A percentile compares a stretch with the other conserved stretches of the same genome.
Evolutionary conservation across 1,140 invertebrate genomes (phyloP).

Genomic region (Holotrichia oblita): DNA sequence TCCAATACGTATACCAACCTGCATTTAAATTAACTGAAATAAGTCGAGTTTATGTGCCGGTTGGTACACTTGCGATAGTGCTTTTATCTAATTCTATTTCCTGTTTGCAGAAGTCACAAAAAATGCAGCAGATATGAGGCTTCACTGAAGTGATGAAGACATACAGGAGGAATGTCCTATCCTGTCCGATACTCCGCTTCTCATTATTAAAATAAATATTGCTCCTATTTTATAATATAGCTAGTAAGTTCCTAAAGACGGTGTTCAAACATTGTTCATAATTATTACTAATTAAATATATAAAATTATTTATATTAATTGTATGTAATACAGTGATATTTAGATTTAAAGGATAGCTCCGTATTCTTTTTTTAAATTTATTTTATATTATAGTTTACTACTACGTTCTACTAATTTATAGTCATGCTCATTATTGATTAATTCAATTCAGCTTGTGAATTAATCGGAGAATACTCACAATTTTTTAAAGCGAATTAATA

Average conservation of each 20-base stretch:
- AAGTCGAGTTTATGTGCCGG: not conserved
- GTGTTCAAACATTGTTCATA: conserved; percentile 15
- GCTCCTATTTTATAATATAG: conserved; percentile 29
- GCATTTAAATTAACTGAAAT: not conserved
- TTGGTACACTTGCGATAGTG: not conserved
- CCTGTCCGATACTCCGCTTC: not conserved
- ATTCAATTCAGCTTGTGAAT: not conserved
- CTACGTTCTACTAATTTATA: not conserved
- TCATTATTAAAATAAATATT: conserved; percentile 18
- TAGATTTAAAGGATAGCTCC: not conserved
- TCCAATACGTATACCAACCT: not conserved
- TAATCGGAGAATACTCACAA: not conserved
- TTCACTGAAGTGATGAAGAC: not conserved
- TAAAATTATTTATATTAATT: not conserved
- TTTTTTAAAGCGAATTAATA: not conserved
- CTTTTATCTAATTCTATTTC: not conserved
- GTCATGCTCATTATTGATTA: not conserved
- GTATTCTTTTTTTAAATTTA: not conserved
- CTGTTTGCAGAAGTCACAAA: conserved; percentile 2
- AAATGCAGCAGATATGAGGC: conserved; percentile 9
- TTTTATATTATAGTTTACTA: not conserved
- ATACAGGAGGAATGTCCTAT: not conserved
- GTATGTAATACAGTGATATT: conserved; percentile 8
- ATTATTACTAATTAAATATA: conserved; percentile 8
- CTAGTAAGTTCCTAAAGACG: conserved; percentile 15